A percentile compares a stretch with the other conserved stretches of the same genome.
Conservation (phyloP, 1,140 invertebrate species). For the Drosophila sechellia region DNA sequence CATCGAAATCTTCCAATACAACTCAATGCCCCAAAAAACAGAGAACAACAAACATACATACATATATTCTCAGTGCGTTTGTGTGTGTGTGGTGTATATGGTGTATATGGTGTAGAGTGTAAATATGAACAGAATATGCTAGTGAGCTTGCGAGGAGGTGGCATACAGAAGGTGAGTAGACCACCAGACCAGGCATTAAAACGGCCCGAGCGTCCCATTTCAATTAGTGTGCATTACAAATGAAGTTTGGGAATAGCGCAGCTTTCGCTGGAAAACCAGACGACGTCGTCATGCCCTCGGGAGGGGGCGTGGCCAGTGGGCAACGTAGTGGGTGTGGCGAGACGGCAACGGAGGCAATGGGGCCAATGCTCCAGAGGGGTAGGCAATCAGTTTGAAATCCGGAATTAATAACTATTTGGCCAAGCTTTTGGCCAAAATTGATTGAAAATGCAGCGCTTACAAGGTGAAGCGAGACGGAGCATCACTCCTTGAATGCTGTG, state of each 20-base stretch:
- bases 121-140: neutral
- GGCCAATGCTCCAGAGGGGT: neutral
- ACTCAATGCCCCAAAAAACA: neutral
- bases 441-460: constrained; percentile 37
- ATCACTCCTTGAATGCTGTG: constrained; percentile 3
- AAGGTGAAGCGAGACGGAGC: neutral
- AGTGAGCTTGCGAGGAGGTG: neutral
- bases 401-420: constrained; percentile 60
- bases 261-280: constrained; percentile 22
- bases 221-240: constrained; percentile 83
- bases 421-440: constrained; percentile 50
- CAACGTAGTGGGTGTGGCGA: neutral
- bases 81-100: too few species aligned
- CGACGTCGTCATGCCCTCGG: constrained; percentile 3
- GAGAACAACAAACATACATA: too few species aligned
- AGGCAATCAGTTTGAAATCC: constrained; percentile 57
- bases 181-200: constrained; percentile 69
- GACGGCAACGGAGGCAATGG: too few species aligned
- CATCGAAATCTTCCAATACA: neutral
- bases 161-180: constrained; percentile 10
- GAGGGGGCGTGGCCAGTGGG: constrained; percentile 17
- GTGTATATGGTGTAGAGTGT: neutral
- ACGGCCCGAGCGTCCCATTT: constrained; percentile 77
- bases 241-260: constrained; percentile 79
- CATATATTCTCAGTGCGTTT: too few species aligned